Evolutionary conservation across 2,113 vertebrate genomes (phyloP).

Genomic region (Epinephelus fuscoguttatus): DNA sequence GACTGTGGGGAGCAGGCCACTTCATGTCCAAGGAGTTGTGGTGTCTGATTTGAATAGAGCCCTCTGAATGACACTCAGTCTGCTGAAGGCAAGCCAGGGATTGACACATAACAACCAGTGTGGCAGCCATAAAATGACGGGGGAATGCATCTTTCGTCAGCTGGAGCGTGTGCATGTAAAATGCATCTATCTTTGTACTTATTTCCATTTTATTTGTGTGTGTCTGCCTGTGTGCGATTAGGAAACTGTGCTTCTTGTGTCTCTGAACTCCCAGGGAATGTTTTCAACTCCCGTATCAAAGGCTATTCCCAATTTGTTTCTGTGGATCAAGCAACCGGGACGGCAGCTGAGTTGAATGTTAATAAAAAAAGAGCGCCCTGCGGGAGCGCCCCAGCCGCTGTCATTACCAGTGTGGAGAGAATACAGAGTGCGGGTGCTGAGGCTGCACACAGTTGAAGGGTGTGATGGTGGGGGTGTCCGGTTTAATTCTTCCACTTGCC

Average conservation of each 20-base stretch:
- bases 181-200: constrained; percentile 16
- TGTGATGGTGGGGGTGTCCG: neutral
- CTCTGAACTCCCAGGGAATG: constrained; percentile 60
- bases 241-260: constrained; percentile 33
- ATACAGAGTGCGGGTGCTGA: constrained; percentile 58
- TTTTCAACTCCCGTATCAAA: constrained; percentile 79
- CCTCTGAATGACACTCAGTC: constrained; percentile 36
- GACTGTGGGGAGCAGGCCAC: constrained; percentile 42
- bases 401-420: constrained; percentile 53
- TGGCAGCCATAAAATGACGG: neutral
- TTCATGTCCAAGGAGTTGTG: constrained; percentile 54
- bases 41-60: constrained; percentile 36
- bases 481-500: neutral
- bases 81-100: constrained; percentile 34
- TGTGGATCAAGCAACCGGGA: constrained; percentile 72
- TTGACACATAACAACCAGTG: neutral
- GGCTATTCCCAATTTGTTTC: constrained; percentile 83
- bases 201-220: constrained; percentile 21
- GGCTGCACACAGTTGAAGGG: constrained; percentile 40
- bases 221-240: constrained; percentile 47
- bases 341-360: constrained; percentile 78
- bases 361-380: constrained; percentile 64
- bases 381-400: constrained; percentile 42
- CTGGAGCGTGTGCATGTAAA: constrained; percentile 17
- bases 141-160: neutral